Evolutionary conservation across 2,888 invertebrate genomes (phyloP).

Genomic region (Melieria crassipennis): DNA sequence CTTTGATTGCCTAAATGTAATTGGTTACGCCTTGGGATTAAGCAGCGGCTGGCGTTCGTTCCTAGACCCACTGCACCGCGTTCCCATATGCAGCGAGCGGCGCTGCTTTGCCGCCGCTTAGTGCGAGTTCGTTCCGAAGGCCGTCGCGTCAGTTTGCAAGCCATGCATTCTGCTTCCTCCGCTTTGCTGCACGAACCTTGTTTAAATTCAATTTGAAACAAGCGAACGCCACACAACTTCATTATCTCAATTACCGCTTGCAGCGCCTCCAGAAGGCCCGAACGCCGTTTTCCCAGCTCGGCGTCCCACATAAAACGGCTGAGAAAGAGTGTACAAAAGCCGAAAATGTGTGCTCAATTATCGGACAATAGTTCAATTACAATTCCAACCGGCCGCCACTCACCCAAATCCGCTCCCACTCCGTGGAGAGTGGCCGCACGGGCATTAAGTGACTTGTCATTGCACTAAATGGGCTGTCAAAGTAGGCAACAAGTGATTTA

Average conservation of each 20-base stretch:
- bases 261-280: background rate
- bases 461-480: constrained; percentile 42
- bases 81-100: no score
- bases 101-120: background rate
- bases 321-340: background rate
- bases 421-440: background rate
- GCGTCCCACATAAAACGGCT: background rate
- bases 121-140: no score
- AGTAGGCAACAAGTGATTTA: constrained; percentile 24
- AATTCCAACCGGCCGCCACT: constrained; percentile 4
- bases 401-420: background rate
- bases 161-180: no score
- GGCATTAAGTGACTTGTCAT: constrained; percentile 50
- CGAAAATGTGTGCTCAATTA: constrained; percentile 23
- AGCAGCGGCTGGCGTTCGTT: background rate
- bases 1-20: constrained; percentile 42
- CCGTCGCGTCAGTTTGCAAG: no score
- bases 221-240: background rate
- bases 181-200: no score
- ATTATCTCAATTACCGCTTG: constrained; percentile 23
- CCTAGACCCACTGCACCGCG: no score
- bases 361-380: constrained; percentile 24
- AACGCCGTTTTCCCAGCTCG: background rate
- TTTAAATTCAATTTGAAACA: background rate
- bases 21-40: constrained; percentile 48